Percentiles rank a stretch among this genome's conserved stretches.
phyloP scores from a whole-genome alignment of 2,888 invertebrate species.

The Branchipolynoe longqiensis region DNA sequence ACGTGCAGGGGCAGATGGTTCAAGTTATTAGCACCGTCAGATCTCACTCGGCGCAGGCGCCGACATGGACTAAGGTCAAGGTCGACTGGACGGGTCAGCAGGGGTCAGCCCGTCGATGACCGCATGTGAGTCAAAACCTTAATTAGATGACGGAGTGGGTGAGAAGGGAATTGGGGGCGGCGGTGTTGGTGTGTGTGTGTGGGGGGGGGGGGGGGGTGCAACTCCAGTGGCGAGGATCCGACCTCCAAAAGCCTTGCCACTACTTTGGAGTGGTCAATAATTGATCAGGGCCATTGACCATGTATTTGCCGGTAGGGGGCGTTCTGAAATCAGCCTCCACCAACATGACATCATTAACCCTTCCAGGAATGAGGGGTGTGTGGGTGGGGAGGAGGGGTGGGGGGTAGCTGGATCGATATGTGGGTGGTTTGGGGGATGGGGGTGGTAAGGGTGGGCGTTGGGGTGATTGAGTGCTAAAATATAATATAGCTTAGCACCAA shows the following conservation, averaged over 20 bases:
- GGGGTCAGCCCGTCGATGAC: slow-evolving; percentile 47
- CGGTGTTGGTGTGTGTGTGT: neutral
- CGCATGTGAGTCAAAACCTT: slow-evolving; percentile 51
- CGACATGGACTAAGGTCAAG: slow-evolving; percentile 14
- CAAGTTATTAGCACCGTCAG: neutral
- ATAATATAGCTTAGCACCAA: too few relatives aligned
- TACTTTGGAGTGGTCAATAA: slow-evolving; percentile 36
- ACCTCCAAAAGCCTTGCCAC: neutral
- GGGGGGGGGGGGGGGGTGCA: neutral
- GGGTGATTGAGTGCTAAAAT: too few relatives aligned
- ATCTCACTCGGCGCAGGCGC: neutral
- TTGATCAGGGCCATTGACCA: slow-evolving; percentile 30
- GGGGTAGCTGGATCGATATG: too few relatives aligned
- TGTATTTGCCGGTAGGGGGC: slow-evolving; percentile 28
- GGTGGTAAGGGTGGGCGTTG: too few relatives aligned
- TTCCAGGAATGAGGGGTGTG: too few relatives aligned
- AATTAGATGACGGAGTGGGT: slow-evolving; percentile 41
- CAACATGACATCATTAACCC: slow-evolving; percentile 44
- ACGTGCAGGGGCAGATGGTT: slow-evolving; percentile 12
- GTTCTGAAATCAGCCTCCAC: neutral
- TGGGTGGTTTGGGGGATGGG: too few relatives aligned
- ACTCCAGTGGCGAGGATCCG: neutral
- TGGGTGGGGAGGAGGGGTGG: too few relatives aligned
- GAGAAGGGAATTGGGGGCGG: slow-evolving; percentile 1
- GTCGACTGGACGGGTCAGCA: slow-evolving; percentile 20